Conservation (phyloP, 1,140 invertebrate species). For the Cotesia glomerata region DNA sequence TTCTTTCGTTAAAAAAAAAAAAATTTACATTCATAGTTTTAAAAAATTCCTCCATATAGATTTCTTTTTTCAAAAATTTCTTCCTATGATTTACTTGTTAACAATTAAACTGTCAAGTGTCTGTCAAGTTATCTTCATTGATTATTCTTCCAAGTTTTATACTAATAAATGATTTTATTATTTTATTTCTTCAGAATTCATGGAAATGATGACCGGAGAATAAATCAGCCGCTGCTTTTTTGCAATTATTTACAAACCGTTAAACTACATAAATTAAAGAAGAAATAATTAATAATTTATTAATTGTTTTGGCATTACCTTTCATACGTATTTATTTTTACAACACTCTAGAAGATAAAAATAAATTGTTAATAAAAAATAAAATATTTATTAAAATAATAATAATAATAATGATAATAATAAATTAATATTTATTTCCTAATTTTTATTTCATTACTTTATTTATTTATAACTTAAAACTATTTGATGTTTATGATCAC, state of each 20-base stretch:
- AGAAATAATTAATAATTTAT: background rate
- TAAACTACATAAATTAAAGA: background rate
- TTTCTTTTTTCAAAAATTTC: too few relatives aligned
- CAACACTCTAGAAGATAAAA: background rate
- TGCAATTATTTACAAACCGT: background rate
- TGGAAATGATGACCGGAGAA: slow-evolving; percentile 96
- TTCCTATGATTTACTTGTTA: too few relatives aligned
- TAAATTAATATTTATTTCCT: background rate
- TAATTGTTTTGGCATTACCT: slow-evolving; percentile 6
- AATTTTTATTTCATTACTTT: background rate
- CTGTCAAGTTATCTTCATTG: too few relatives aligned
- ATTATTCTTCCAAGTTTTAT: background rate
- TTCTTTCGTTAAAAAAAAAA: too few relatives aligned
- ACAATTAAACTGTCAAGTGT: too few relatives aligned
- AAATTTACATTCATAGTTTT: too few relatives aligned
- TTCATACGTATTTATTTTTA: slow-evolving; percentile 3
- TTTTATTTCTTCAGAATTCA: slow-evolving; percentile 80
- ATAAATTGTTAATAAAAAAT: too few relatives aligned
- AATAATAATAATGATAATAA: background rate
- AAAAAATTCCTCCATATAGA: too few relatives aligned
- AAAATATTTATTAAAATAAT: too few relatives aligned
- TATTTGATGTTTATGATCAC: too few relatives aligned
- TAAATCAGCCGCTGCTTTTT: slow-evolving; percentile 60
- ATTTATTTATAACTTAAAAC: background rate
- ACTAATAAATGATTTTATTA: background rate